phyloP scores from a whole-genome alignment of 2,888 invertebrate species.

The Brenthis hecate region DNA sequence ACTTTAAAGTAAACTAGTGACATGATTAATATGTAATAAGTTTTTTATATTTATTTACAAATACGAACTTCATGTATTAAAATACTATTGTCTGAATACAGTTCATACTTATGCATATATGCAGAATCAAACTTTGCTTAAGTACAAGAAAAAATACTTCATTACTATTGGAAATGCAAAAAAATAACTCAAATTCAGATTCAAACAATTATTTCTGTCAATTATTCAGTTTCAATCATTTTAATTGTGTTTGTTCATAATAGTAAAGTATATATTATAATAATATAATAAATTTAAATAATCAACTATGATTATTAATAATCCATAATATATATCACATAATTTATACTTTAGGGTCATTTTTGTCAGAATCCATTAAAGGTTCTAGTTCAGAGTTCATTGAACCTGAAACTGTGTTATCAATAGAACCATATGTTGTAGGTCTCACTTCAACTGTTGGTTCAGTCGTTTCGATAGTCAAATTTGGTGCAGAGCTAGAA shows the following conservation, averaged over 20 bases:
- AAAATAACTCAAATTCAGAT: slow-evolving; percentile 1
- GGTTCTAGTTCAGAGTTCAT: slow-evolving; percentile 64
- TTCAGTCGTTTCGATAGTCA: slow-evolving; percentile 55
- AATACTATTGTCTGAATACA: not conserved
- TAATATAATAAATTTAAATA: not conserved
- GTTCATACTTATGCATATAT: not conserved
- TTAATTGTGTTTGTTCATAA: too few species aligned
- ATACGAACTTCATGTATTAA: not conserved
- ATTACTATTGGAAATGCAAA: slow-evolving; percentile 25
- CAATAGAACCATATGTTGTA: slow-evolving; percentile 68
- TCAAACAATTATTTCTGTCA: not conserved
- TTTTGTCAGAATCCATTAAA: slow-evolving; percentile 50
- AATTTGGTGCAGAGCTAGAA: slow-evolving; percentile 67
- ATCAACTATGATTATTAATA: not conserved
- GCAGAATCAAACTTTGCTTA: slow-evolving; percentile 3
- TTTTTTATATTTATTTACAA: too few species aligned
- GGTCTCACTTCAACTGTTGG: slow-evolving; percentile 60
- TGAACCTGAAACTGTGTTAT: slow-evolving; percentile 54
- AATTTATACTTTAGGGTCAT: slow-evolving; percentile 60
- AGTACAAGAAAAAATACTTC: slow-evolving; percentile 19
- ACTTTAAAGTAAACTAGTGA: too few species aligned
- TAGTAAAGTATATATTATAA: too few species aligned
- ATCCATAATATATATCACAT: slow-evolving; percentile 2
- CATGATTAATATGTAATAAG: too few species aligned
- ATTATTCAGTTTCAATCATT: too few species aligned